Evolutionary conservation across 2,888 invertebrate genomes (phyloP), one percentile per base, ranked within the genome.

Genomic region (Amphipyra berbera): DNA sequence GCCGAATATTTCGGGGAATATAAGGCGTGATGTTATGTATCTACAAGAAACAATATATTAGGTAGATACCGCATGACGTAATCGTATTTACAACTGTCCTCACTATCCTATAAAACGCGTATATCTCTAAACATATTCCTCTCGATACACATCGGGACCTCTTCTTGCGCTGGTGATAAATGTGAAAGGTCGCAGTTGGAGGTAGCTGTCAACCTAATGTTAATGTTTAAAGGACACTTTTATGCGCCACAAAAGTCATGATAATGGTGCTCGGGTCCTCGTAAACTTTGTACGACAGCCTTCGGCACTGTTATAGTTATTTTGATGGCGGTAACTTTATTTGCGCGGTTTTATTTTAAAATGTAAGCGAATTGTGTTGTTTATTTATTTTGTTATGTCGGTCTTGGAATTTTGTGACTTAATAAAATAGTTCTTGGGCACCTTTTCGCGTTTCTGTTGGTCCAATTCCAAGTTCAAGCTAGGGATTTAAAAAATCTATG

Each of bases 221-320:
- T 75, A 75, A 75, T 64, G 76, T 73, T 58, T 55, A 60, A 64
- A 64, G 61, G 65, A 67, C 58, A 52, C 42, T 63, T 78, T 76
- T 73, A 73, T 69, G 71, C 49, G 74, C 68, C 69, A 73, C 78
- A 76, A 71, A 78, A 71, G 59, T 71, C 53, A 68, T 53, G 78
- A 71, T 78, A 76, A 76, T 72, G 61, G 44, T 47, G 27, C 62
- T 44, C 10, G 33, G 38, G 60, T 58, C 68, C 65, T 75, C 77
- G 68, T 77, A 72, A 77, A 74, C 42, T n/a, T 44, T 45, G 48
- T 41, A 44, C 49, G 46, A 10, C 38, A 42, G 61, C 67, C 67
- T 50, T 33, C 56, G 35, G 30, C 15, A 46, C 62, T 33, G 27
- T 55, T 53, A 37, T 45, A 45, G 47, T 53, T 59, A 55, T 49